Evolutionary conservation across 2,888 invertebrate genomes (phyloP).

Genomic region (Cepaea hortensis): DNA sequence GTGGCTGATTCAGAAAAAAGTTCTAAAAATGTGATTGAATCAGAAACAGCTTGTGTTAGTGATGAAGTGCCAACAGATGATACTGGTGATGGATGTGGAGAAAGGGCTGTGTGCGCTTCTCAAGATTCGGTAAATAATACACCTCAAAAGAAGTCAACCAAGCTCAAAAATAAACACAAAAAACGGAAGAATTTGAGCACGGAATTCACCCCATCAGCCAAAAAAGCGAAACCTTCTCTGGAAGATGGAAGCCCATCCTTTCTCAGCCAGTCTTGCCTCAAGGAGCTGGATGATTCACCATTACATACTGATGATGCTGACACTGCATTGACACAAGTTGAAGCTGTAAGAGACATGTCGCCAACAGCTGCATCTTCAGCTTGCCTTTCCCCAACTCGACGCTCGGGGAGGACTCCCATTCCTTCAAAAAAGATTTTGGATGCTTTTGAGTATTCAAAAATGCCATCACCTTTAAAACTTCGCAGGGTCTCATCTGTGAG

Average conservation of each 20-base stretch:
- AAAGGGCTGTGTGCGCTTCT: too few relatives aligned
- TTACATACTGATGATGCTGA: constrained; percentile 1
- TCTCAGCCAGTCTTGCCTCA: background rate
- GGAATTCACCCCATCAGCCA: background rate
- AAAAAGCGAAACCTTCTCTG: background rate
- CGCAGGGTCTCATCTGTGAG: constrained; percentile 11
- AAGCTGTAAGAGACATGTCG: background rate
- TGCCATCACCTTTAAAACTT: background rate
- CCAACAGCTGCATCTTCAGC: background rate
- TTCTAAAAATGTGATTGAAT: background rate
- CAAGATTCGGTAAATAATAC: background rate
- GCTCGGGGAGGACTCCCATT: constrained; percentile 34
- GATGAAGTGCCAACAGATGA: background rate
- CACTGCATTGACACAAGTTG: background rate
- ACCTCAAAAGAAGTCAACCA: background rate
- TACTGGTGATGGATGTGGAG: background rate
- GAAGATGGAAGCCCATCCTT: background rate
- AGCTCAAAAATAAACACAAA: background rate
- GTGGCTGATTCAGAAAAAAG: too few relatives aligned
- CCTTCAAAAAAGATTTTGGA: constrained; percentile 37
- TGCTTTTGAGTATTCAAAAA: background rate
- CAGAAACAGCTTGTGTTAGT: background rate
- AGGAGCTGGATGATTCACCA: background rate
- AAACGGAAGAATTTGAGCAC: background rate
- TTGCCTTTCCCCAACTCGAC: constrained; percentile 36